Base-by-base conservation (phyloP, 1,140 invertebrate species). In the Pogonognathellus flavescens region DNA sequence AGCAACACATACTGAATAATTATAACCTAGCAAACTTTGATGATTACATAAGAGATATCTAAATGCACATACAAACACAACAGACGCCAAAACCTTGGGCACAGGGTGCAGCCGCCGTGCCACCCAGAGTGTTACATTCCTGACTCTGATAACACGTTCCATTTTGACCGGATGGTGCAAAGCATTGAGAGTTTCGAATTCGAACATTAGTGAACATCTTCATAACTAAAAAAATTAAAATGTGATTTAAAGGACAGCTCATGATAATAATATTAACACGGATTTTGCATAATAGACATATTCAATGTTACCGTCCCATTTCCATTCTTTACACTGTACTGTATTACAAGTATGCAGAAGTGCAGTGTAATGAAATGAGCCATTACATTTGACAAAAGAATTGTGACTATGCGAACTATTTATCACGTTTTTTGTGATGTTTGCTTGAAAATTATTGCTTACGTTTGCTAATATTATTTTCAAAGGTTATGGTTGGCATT, bases 41-140 rank as follows among this genome's bases (percentile, higher is more conserved):
- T 3, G n/a, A 76, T 41, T 76, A 41, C 4, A 1, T 31, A 72
- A 72, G 16, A 50, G 16, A 49, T 60, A 3, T 82, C n/a, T 41
- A 25, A 57, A 59, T 18, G 25, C 22, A 92, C 93, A 93, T 92
- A 95, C 94, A 93, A 80, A 94, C 91, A 89, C 95, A 95, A 88
- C 95, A 95, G n/a, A 93, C 92, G 6, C 94, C 95, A 89, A 93
- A 94, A 20, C 94, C 94, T 89, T 93, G 93, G 25, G 94, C 95
- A 91, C 95, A 96, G 8, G 91, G 89, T n/a, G 94, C 94, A 88
- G 93, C 92, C 10, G 92, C 89, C 22, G 91, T 91, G 20, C 95
- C 95, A 22, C 93, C 93, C 31, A 92, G 85, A 50, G 90, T 90
- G 22, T 91, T 90, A 89, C 95, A 96, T 88, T 95, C 93, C 59